Base-by-base conservation (phyloP, 2,113 vertebrate genomes). In the Fregetta grallaria region DNA sequence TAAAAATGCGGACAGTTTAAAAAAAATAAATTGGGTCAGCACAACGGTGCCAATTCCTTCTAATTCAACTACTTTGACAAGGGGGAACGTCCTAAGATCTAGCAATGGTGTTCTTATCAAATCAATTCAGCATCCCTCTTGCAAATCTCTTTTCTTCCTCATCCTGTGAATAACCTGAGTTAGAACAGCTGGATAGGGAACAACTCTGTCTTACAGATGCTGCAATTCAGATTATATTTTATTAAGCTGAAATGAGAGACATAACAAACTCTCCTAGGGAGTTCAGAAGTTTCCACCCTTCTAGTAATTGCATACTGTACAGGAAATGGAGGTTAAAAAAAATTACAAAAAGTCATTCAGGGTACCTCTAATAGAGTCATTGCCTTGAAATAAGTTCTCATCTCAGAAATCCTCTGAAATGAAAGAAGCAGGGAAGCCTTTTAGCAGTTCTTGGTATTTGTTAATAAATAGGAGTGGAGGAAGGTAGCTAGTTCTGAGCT, bases 201-300 rank as follows among this genome's bases (percentile, higher is more conserved):
- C 90, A 94, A 88, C 82, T 94, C 81, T 95, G 79, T 94, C 93
- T 94, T 98, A 91, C 97, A 98, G 98, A 98, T 98, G 97, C 96
- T 96, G 96, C 97, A 96, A 85, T 97, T 98, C 82, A 87, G 95
- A 97, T 98, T 98, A 96, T 97, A 97, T 98, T 98, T 97, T 98
- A 98, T 98, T 98, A 98, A 93, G 26, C 86, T 97, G 98, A 98
- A 98, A 98, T 86, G 86, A 96, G 97, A 98, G 98, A 97, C 52
- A 79, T 5, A 89, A 75, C 95, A 95, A 95, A 97, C 96, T 98
- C 98, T 98, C 98, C 85, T 30, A 96, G 98, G 97, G 98, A 98
- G 98, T 98, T 98, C 98, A 98, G 94, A 97, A 98, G 97, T 98
- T 98, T 96, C 97, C 92, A 93, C 96, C 95, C 97, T 91, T 80